Percentiles rank a stretch among this genome's conserved stretches.
These are phyloP conservation scores for Passer montanus DNA, from an alignment of 2,113 vertebrate genomes.

Conservation along the genomic window DNA sequence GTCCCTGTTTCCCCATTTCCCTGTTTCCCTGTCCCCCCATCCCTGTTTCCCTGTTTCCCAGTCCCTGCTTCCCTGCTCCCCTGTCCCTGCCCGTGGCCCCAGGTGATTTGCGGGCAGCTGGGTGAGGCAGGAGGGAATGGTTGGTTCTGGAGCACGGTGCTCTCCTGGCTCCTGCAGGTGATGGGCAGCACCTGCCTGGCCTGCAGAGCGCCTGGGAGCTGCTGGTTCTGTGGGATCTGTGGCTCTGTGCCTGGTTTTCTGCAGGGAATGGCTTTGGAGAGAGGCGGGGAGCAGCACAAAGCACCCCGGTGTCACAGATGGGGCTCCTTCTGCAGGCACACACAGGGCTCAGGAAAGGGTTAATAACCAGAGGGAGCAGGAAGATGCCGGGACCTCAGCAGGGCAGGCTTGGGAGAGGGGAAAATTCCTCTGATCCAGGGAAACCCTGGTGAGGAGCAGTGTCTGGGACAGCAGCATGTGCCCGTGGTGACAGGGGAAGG, in stretches of 20 bases:
- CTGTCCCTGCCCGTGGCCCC: neutral
- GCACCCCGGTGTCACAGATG: fast-evolving
- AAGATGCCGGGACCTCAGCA: neutral
- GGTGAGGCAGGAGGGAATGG: neutral
- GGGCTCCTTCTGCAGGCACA: neutral
- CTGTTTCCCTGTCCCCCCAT: too few relatives aligned
- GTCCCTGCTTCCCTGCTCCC: neutral
- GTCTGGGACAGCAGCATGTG: neutral
- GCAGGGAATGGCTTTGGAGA: neutral
- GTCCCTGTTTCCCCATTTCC: too few relatives aligned
- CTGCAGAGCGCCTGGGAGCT: neutral
- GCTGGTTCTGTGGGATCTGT: neutral
- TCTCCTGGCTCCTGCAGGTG: neutral
- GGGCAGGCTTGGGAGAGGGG: neutral
- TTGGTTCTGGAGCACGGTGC: neutral
- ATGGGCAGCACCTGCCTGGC: neutral
- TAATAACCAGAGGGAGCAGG: neutral
- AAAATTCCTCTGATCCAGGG: neutral
- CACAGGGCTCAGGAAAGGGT: neutral
- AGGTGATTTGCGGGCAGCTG: neutral
- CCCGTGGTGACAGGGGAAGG: neutral
- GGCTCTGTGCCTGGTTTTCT: neutral
- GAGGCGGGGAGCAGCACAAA: neutral
- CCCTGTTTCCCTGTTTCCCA: too few relatives aligned
- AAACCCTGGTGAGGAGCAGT: neutral